phyloP scores from a whole-genome alignment of 2,113 vertebrate species.

The Peromyscus polionotus region DNA sequence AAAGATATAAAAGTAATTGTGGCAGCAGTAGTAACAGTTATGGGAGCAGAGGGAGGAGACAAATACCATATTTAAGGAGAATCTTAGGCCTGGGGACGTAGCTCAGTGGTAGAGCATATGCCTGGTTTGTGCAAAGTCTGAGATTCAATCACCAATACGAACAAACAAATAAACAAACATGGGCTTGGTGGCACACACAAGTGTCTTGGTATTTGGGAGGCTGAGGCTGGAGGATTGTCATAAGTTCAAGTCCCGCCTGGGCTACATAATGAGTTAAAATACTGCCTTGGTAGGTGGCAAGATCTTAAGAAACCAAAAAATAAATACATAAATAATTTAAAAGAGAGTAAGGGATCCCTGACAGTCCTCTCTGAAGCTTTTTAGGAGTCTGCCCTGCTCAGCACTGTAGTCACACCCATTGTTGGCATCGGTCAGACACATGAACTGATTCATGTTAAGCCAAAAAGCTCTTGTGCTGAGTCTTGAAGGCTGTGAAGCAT shows the following conservation, averaged over 20 bases:
- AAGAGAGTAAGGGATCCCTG: background rate
- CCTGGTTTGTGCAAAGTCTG: background rate
- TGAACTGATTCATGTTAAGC: background rate
- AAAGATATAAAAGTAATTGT: constrained; percentile 7
- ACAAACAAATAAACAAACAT: background rate
- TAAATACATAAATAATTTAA: background rate
- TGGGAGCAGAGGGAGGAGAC: background rate
- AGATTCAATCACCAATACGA: too few relatives aligned
- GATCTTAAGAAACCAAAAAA: background rate
- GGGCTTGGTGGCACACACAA: background rate
- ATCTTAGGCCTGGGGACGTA: too few relatives aligned
- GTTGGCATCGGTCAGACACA: background rate
- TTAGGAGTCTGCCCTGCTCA: background rate
- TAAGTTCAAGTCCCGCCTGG: background rate
- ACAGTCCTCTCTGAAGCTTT: background rate
- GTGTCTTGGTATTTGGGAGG: background rate
- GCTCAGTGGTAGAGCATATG: background rate
- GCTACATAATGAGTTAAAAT: background rate
- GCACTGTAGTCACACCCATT: background rate
- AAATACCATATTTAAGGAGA: background rate
- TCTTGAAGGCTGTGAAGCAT: background rate
- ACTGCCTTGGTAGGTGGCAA: background rate
- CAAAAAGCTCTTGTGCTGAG: background rate
- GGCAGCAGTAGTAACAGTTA: background rate
- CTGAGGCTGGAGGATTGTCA: background rate